Base-by-base conservation (phyloP, 2,888 invertebrate genomes). In the Eristalis tenax region DNA sequence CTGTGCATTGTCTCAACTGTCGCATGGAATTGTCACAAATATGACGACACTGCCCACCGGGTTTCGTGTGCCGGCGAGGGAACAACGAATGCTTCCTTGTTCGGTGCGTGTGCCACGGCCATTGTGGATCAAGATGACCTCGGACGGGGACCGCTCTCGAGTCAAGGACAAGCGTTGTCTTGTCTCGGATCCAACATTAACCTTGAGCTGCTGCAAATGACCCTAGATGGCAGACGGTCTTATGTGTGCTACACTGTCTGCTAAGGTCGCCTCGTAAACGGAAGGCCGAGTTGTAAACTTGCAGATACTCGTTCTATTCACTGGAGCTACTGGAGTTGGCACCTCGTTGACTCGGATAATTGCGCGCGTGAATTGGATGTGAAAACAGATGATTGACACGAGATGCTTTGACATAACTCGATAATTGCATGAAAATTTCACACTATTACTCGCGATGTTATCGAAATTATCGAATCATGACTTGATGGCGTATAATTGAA, bases 1-100 rank as follows among this genome's bases (percentile, higher is more conserved):
- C 50, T 40, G 18, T 18, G 18, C 8, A 50, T 50, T 50, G 50
- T 50, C 50, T 50, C 50, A 50, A 50, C 38, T 38, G 38, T 38
- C 64, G 50, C 23, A 43, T 59, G 61, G 83, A 86, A 78, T 78
- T 86, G 86, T 86, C 86, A 86, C 73, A 74, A 77, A 63, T 64
- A 78, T 85, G 66, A 22, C 57, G 56, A 8, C 70, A n/a, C 50
- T 69, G 43, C 38, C 13, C 23, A 35, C 57, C 38, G 50, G 50
- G 50, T 8, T 50, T n/a, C 50, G 43, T n/a, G 15, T n/a, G 43
- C 43, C 15, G n/a, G 4, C 4, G 43, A 15, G 5, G n/a, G 5
- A 40, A 40, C 40, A 40, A 40, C 32, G 32, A 40, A 13, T n/a
- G 6, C 50, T 50, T 50, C 50, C 50, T 50, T 18, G 50, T 18